Evolutionary conservation across 2,888 invertebrate species (phyloP).

Genomic region (Catocala fraxini): DNA sequence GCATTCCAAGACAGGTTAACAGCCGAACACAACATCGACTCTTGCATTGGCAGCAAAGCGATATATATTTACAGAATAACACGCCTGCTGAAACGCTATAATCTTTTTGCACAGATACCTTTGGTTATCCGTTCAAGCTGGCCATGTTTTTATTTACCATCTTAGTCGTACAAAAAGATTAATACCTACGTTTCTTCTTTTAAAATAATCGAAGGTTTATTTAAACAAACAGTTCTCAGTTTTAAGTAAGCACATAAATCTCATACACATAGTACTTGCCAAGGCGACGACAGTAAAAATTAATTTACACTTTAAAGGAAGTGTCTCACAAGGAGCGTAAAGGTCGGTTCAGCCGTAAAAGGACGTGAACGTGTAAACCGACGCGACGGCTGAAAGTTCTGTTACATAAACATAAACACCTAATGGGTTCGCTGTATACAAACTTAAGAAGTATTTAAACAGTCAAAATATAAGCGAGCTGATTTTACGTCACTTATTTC

Average conservation of each 20-base stretch:
- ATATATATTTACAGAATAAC: no score
- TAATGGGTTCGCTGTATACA: background rate
- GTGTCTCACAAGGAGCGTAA: constrained; percentile 20
- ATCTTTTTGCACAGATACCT: no score
- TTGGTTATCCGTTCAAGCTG: background rate
- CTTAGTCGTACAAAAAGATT: background rate
- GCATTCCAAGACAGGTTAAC: no score
- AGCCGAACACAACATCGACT: no score
- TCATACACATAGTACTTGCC: constrained; percentile 26
- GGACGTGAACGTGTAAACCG: background rate
- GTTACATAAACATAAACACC: background rate
- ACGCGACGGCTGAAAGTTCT: background rate
- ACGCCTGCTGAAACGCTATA: no score
- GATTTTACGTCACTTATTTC: no score
- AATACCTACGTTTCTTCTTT: background rate
- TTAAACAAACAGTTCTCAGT: constrained; percentile 34
- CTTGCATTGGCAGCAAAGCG: no score
- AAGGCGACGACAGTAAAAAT: constrained; percentile 42
- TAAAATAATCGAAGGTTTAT: constrained; percentile 36
- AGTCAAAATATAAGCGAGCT: no score
- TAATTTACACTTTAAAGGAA: constrained; percentile 31
- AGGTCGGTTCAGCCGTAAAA: constrained; percentile 27
- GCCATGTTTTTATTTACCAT: no score
- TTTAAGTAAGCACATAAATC: constrained; percentile 39
- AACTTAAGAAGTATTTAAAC: no score